Conservation (phyloP, 2,888 invertebrate genomes). For the Leptinotarsa rubiginosa region DNA sequence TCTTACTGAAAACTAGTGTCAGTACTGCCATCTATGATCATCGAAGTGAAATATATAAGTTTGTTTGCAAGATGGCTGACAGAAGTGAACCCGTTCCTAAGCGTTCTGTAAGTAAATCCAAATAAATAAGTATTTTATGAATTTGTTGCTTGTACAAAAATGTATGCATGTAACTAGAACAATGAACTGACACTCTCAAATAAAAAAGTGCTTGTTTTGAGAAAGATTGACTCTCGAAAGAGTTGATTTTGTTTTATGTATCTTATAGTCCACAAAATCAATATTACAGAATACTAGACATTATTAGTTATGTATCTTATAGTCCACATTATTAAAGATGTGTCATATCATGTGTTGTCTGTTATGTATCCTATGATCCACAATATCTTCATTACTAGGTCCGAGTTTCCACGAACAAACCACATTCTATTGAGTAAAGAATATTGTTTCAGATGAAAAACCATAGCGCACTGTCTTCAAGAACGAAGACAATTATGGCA, state of each 20-base stretch:
- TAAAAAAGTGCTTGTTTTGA: slow-evolving; percentile 5
- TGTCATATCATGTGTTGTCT: slow-evolving; percentile 6
- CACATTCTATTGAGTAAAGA: slow-evolving; percentile 1
- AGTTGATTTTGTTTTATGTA: slow-evolving; percentile 13
- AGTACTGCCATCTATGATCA: slow-evolving; percentile 13
- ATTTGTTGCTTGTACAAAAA: slow-evolving; percentile 10
- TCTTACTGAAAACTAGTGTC: slow-evolving; percentile 1
- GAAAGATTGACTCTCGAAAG: not conserved
- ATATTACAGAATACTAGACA: not conserved
- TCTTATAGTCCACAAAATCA: slow-evolving; percentile 15
- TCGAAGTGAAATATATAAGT: not conserved
- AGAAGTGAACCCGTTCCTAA: not conserved
- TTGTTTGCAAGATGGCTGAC: slow-evolving; percentile 8
- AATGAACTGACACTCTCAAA: not conserved
- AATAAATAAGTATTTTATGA: slow-evolving; percentile 1
- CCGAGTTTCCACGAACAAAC: slow-evolving; percentile 6
- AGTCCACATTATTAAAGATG: slow-evolving; percentile 9
- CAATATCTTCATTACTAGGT: slow-evolving; percentile 11
- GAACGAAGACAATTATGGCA: slow-evolving; percentile 13
- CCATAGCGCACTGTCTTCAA: slow-evolving; percentile 4
- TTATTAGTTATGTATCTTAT: slow-evolving; percentile 13
- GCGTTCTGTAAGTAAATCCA: not conserved
- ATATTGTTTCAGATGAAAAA: slow-evolving; percentile 9
- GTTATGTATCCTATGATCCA: slow-evolving; percentile 17
- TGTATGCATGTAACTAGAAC: slow-evolving; percentile 13